Base-by-base conservation (phyloP, 2,797 vertebrate species). In the Coreius guichenoti region DNA sequence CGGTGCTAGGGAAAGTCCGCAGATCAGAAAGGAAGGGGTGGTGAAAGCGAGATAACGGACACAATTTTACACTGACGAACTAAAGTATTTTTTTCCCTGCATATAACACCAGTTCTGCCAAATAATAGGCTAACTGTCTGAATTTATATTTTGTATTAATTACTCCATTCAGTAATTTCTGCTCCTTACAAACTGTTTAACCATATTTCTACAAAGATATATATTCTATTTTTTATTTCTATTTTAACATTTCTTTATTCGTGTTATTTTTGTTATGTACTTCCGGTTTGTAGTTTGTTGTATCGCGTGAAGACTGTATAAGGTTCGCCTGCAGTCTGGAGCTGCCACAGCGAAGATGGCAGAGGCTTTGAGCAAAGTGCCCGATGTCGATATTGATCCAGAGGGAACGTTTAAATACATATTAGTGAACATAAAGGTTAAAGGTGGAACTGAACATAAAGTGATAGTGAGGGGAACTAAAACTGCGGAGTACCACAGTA, bases 401-500 rank as follows among this genome's bases (percentile, higher is more conserved):
- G 96, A 97, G 3, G 97, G 96, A 88, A 96, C 94, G 0, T 98
- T 97, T 90, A 98, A 98, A 89, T 98, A 98, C 89, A 97, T 98
- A 81, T 91, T 97, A 91, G 89, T 97, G 89, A 95, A 92, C n/a
- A 89, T 97, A 81, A 95, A 93, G 86, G 92, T 92, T 17, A 96
- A 94, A 90, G 92, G 89, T 85, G 94, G 90, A 80, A 90, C 92
- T 13, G 92, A 90, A 29, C 85, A 91, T 73, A 96, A 96, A 87
- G 92, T 96, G 86, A 94, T 98, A 87, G 96, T 98, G 21, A 95
- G 96, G 63, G 97, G 97, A 92, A 96, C 95, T 31, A 94, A 93
- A 90, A 95, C 91, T 90, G 97, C 97, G 26, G 95, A 98, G 91
- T 98, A 95, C 90, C 97, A 97, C 96, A 97, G 97, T 97, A 96